phyloP scores from a whole-genome alignment of 2,113 vertebrate genomes.

The Syrrhaptes paradoxus region DNA sequence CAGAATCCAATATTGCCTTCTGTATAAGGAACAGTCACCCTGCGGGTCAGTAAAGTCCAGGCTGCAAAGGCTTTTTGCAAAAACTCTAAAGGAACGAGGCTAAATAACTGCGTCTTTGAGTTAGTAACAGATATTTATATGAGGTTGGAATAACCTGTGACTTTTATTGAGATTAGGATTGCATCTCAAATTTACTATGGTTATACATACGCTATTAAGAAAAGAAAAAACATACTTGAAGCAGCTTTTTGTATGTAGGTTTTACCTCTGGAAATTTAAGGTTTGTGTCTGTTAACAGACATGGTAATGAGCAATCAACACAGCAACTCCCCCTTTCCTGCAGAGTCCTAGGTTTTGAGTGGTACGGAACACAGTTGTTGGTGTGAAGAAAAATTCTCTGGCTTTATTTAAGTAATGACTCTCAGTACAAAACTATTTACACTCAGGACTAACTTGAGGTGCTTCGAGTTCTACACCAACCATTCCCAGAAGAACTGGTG shows the following conservation, averaged over 20 bases:
- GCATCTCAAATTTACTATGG: not conserved
- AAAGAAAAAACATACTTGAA: not conserved
- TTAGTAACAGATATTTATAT: not conserved
- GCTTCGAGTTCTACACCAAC: not conserved
- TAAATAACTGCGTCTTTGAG: not conserved
- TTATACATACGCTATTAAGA: not conserved
- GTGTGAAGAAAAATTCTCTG: not conserved
- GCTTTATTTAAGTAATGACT: not conserved
- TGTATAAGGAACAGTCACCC: not conserved
- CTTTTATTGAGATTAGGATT: not conserved
- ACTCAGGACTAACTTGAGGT: not conserved
- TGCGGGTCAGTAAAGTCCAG: not conserved
- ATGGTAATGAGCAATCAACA: not conserved
- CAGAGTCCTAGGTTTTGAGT: not conserved
- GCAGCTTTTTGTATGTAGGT: not conserved
- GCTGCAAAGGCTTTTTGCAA: not conserved
- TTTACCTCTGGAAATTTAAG: not conserved
- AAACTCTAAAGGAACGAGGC: not conserved
- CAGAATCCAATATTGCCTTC: not conserved
- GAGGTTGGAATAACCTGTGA: not conserved
- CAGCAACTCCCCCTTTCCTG: not conserved
- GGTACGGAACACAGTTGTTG: rapidly evolving
- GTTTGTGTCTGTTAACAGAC: not conserved
- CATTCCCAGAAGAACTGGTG: not conserved
- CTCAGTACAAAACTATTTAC: not conserved